Evolutionary conservation across 2,888 invertebrate genomes (phyloP).

Genomic region (Dendrolimus houi): DNA sequence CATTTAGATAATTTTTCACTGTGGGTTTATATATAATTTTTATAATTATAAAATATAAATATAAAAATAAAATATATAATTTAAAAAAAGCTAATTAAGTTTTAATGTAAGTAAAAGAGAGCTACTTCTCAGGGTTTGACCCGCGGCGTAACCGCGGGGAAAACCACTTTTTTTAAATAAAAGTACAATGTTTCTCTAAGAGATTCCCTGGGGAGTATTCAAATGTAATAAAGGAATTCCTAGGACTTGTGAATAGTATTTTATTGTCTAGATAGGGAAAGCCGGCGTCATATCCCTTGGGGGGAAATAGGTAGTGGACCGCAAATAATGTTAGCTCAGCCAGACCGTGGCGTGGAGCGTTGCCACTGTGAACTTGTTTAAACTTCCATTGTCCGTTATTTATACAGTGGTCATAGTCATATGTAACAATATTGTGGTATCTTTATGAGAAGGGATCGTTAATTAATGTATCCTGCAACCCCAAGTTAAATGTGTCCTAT

Average conservation of each 20-base stretch:
- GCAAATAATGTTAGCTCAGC: constrained; percentile 58
- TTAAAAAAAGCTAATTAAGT: too few relatives aligned
- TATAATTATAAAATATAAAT: too few relatives aligned
- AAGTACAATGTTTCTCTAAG: too few relatives aligned
- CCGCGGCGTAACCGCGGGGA: too few relatives aligned
- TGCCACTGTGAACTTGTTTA: constrained; percentile 36
- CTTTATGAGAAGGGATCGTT: neutral
- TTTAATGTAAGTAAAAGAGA: too few relatives aligned
- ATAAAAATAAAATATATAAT: too few relatives aligned
- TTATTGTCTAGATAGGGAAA: constrained; percentile 55
- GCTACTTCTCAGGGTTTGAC: too few relatives aligned
- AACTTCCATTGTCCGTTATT: constrained; percentile 20
- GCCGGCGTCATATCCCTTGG: constrained; percentile 41
- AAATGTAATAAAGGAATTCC: too few relatives aligned
- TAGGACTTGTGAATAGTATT: constrained; percentile 14
- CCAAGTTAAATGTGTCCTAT: neutral
- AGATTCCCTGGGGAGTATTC: too few relatives aligned
- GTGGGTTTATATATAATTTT: too few relatives aligned
- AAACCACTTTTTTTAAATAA: too few relatives aligned
- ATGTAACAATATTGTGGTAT: neutral
- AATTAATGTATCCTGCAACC: neutral
- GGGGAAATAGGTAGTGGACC: constrained; percentile 56
- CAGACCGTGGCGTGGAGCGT: constrained; percentile 48
- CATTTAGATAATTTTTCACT: too few relatives aligned
- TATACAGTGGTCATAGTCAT: constrained; percentile 16